These are phyloP conservation scores for Mirounga angustirostris DNA, from an alignment of 2,113 vertebrate genomes.

Conservation along the genomic window DNA sequence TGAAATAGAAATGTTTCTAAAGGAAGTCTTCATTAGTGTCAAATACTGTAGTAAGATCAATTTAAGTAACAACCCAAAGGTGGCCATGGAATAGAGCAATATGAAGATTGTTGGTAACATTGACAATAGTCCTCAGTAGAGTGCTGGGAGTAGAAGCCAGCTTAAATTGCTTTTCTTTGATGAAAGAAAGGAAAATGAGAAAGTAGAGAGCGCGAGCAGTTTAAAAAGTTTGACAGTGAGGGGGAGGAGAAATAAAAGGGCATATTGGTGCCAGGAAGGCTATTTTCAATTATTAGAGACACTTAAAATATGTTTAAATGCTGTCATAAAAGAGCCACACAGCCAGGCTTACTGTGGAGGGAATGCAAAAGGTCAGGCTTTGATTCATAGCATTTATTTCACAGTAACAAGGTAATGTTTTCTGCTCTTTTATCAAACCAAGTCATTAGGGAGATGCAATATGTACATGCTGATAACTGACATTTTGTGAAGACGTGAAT, in stretches of 20 bases:
- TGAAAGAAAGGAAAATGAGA: constrained; percentile 17
- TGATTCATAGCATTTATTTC: constrained; percentile 18
- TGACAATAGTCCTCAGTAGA: background rate
- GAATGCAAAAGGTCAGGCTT: constrained; percentile 22
- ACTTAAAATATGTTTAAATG: background rate
- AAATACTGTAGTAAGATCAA: background rate
- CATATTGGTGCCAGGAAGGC: background rate
- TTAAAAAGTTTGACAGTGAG: background rate
- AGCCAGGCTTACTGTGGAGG: background rate
- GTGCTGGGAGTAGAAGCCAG: background rate
- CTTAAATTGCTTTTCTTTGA: background rate
- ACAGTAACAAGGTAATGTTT: constrained; percentile 24
- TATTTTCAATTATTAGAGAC: constrained; percentile 38
- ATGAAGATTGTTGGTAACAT: background rate
- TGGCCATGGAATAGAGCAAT: background rate
- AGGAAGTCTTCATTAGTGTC: background rate
- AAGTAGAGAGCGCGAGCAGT: background rate
- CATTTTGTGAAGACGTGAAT: constrained; percentile 18
- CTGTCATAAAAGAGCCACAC: background rate
- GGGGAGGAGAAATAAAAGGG: background rate
- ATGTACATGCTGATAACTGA: background rate
- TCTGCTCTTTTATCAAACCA: constrained; percentile 27
- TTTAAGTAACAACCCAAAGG: background rate
- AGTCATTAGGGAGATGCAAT: constrained; percentile 16
- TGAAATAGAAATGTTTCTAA: background rate